phyloP scores from a whole-genome alignment of 2,797 vertebrate genomes.

The Cyclura pinguis region DNA sequence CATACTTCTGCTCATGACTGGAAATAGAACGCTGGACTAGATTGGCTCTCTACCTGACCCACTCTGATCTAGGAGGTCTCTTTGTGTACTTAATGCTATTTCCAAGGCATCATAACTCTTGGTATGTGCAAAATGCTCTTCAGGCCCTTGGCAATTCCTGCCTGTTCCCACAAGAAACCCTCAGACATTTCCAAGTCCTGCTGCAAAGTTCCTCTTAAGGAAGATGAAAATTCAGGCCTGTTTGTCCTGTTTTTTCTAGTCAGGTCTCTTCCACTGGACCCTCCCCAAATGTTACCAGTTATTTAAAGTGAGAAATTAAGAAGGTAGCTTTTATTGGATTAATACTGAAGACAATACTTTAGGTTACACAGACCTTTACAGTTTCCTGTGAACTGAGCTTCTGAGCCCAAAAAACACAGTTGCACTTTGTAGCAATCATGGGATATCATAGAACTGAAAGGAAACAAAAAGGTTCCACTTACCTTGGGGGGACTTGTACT shows the following conservation, averaged over 20 bases:
- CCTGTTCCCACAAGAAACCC: conserved; percentile 37
- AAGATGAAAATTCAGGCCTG: neutral
- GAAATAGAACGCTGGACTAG: neutral
- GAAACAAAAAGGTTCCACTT: conserved; percentile 38
- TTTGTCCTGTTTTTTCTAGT: neutral
- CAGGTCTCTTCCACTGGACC: conserved; percentile 46
- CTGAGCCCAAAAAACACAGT: too few relatives aligned
- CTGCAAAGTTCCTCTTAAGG: conserved; percentile 24
- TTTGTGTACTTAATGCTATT: conserved; percentile 22
- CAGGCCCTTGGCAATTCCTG: conserved; percentile 32
- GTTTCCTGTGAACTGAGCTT: neutral
- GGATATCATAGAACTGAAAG: conserved; percentile 19
- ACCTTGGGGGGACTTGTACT: conserved; percentile 81
- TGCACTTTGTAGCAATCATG: neutral
- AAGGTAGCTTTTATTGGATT: neutral
- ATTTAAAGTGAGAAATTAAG: neutral
- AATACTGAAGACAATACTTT: neutral
- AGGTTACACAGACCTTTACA: neutral
- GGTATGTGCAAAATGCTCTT: conserved; percentile 35
- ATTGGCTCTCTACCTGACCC: neutral
- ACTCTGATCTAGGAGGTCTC: conserved; percentile 14
- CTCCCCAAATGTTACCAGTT: neutral
- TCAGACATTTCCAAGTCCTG: conserved; percentile 48
- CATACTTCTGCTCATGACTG: neutral
- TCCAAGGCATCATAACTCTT: conserved; percentile 13